These are phyloP conservation scores for Meloidogyne floridensis DNA, from an alignment of 1,140 invertebrate species.

Conservation along the genomic window DNA sequence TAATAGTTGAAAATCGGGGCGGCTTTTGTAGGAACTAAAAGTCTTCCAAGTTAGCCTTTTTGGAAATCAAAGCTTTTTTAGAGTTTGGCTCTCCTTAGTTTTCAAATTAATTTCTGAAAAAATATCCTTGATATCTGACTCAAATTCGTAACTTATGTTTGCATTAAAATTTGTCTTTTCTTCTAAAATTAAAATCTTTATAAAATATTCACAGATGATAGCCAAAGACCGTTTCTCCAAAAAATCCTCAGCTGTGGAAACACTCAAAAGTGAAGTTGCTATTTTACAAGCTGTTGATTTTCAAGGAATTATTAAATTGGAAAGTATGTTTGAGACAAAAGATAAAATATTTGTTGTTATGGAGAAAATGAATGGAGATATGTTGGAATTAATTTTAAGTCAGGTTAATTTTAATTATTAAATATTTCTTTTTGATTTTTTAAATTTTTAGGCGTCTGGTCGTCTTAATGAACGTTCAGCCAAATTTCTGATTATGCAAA, in stretches of 20 bases:
- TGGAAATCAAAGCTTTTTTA: too few relatives aligned
- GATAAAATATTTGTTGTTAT: constrained; percentile 78
- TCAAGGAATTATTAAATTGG: constrained; percentile 71
- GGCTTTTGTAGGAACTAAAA: too few relatives aligned
- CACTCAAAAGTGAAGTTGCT: constrained; percentile 59
- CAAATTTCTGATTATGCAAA: constrained; percentile 72
- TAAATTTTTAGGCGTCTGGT: constrained; percentile 52
- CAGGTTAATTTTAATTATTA: constrained; percentile 24
- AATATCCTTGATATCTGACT: too few relatives aligned
- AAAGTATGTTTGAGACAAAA: constrained; percentile 96
- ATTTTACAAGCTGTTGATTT: constrained; percentile 62
- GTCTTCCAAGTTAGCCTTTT: too few relatives aligned
- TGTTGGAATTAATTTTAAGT: constrained; percentile 98
- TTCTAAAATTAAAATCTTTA: too few relatives aligned
- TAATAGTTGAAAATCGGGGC: too few relatives aligned
- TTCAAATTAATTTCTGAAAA: too few relatives aligned
- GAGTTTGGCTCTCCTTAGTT: too few relatives aligned
- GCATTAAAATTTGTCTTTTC: too few relatives aligned
- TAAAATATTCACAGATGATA: constrained; percentile 47
- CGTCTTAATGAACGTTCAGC: constrained; percentile 57
- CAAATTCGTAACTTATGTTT: too few relatives aligned
- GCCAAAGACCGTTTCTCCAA: constrained; percentile 64
- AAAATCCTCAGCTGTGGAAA: constrained; percentile 55
- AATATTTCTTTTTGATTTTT: not conserved
- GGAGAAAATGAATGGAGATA: constrained; percentile 80